phyloP scores from a whole-genome alignment of 2,888 invertebrate species.

The Isoperla grammatica region DNA sequence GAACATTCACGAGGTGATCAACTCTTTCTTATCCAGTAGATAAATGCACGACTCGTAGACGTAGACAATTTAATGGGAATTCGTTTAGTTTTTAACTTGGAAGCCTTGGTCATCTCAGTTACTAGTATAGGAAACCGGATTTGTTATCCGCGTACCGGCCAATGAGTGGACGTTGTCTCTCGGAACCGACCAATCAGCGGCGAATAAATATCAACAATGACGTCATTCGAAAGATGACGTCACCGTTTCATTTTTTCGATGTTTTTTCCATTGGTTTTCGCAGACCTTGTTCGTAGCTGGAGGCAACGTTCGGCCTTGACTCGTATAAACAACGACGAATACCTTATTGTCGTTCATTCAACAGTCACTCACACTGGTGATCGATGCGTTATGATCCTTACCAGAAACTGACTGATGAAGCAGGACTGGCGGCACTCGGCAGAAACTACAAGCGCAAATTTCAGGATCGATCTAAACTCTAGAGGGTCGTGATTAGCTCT shows the following conservation, averaged over 20 bases:
- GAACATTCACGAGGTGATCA: neutral
- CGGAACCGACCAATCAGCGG: neutral
- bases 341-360: too few relatives aligned
- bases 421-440: too few relatives aligned
- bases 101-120: too few relatives aligned
- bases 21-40: neutral
- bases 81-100: neutral
- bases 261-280: neutral
- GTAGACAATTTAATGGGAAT: neutral
- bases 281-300: neutral
- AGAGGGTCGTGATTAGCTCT: too few relatives aligned
- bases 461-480: too few relatives aligned
- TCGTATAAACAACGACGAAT: neutral
- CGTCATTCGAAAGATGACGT: slow-evolving; percentile 10
- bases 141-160: neutral
- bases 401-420: too few relatives aligned
- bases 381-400: too few relatives aligned
- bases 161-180: neutral
- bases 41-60: too few relatives aligned
- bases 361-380: too few relatives aligned
- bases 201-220: neutral
- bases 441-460: too few relatives aligned
- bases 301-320: slow-evolving; percentile 16
- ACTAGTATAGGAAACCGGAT: neutral
- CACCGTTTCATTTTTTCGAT: neutral